Evolutionary conservation across 1,140 invertebrate species (phyloP), one percentile per base, ranked within the genome.

Genomic region (Whitmania pigra): DNA sequence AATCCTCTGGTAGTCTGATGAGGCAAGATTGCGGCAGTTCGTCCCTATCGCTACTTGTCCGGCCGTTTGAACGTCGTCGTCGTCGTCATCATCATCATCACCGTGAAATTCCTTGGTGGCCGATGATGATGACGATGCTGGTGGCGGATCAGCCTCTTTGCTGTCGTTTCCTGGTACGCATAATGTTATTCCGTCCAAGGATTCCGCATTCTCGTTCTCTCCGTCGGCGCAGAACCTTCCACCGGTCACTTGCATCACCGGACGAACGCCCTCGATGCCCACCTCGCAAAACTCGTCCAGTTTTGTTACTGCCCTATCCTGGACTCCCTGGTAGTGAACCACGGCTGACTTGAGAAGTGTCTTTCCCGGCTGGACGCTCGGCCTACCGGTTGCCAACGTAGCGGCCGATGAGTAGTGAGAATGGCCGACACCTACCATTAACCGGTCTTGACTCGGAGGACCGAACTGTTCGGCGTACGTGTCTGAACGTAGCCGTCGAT

Each of bases 381-480:
- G 22, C 22, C 29, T 63, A 18, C 29, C 29, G 9, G 57, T n/a
- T 2, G 57, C 57, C 22, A 22, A 25, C 2, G 57, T 63, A 25
- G 22, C 22, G 22, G 57, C 57, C 6, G 22, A 31, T 15, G 57
- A 63, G 22, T 22, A 25, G 22, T 31, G 22, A 13, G 22, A 63
- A 22, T 63, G 57, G 11, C 29, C 22, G 22, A 63, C 29, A 7
- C 22, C 22, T 31, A 31, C 29, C 22, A 63, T 25, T 18, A 63
- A 20, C 29, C 57, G 22, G 29, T 63, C 57, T 20, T 63, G 57
- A n/a, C 49, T 49, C 43, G 69, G 40, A 13, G 31, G 69, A 22
- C 74, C 74, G 68, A 67, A 74, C 67, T 74, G 71, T 53, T 74
- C 71, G 1, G 71, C 71, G 55, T 74, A 74, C 7, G 53, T 73